Base-by-base conservation (phyloP, 2,113 vertebrate genomes). In the Struthio camelus region DNA sequence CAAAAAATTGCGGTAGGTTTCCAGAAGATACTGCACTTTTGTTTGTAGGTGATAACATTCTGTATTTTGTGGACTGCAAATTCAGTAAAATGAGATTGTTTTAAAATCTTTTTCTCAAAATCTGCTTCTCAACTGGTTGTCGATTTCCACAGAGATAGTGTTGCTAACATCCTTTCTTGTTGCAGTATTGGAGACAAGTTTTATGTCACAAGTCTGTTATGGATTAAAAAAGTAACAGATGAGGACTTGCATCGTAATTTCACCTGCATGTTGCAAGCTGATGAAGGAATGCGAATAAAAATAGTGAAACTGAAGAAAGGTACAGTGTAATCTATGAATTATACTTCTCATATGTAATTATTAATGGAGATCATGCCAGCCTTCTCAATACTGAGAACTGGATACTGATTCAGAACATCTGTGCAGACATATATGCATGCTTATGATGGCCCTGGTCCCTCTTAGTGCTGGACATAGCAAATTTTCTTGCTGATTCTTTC, bases 271-370 rank as follows among this genome's bases (percentile, higher is more conserved):
- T 87, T 98, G n/a, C 16, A 18, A 67, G n/a, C 48, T 11, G 16
- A 56, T 23, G 86, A 56, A 58, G 40, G 27, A 16, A 32, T 3
- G 7, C 80, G 92, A 24, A 79, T 3, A 2, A 97, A 95, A 87
- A 80, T 14, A 66, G 97, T 98, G 87, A 89, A 94, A 80, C 58
- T 98, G 70, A 80, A 95, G 83, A 96, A 89, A 92, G 98, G 97
- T 97, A 98, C 54, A 72, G 93, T 96, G 65, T 36, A 48, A 56
- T 61, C 40, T 72, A 14, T 40, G 54, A 85, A 7, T 58, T 38
- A 23, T 80, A 34, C 9, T 64, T 85, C 67, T 75, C 20, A 24
- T 42, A 58, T 2, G 3, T 56, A 70, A 18, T 77, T 73, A 23
- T 36, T 56, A 78, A 34, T 59, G 56, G 30, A 59, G 32, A 17